Evolutionary conservation across 2,797 vertebrate genomes (phyloP), one percentile per base, ranked within the genome.

Genomic region (Phyllotis vaccarum): DNA sequence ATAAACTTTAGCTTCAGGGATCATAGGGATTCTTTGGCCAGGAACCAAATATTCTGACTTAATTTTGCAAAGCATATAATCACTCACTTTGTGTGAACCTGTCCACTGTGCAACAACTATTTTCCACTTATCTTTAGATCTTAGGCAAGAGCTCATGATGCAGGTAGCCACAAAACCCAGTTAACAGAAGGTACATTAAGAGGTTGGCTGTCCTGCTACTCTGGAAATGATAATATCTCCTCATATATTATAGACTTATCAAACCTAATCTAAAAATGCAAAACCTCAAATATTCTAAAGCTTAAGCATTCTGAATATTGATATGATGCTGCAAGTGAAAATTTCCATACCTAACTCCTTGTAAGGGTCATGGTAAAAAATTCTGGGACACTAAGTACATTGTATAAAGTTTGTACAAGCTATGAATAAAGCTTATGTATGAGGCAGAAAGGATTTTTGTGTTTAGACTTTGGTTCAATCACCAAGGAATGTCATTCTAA

Each of bases 51-150:
- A 11, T 60, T 64, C 89, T 58, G 68, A 86, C 52, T 86, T 91
- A 82, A 81, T 94, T 58, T 91, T 5, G 40, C 83, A 81, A 86
- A 95, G 78, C 34, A 37, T n/a, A 94, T 56, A 93, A 90, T 95
- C 74, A 64, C 34, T 90, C 37, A 64, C 52, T 96, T 83, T 79
- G 40, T 37, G 75, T 5, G 94, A 93, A 92, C 37, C 60, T 75
- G 66, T 43, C 79, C 86, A 83, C 76, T 14, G 56, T 64, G 64
- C 76, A 27, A 88, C 88, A 49, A 10, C 17, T 22, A 74, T n/a
- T 92, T n/a, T 86, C 16, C 3, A 37, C n/a, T 72, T 58, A 43
- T 88, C 92, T 89, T 88, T 9, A 29, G 37, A 52, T 64, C 79
- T 58, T 87, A 83, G 89, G 37, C 27, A 62, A 72, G 24, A 37